These are phyloP conservation scores for Pelobates fuscus DNA, from an alignment of 2,113 vertebrate genomes.

Conservation along the genomic window DNA sequence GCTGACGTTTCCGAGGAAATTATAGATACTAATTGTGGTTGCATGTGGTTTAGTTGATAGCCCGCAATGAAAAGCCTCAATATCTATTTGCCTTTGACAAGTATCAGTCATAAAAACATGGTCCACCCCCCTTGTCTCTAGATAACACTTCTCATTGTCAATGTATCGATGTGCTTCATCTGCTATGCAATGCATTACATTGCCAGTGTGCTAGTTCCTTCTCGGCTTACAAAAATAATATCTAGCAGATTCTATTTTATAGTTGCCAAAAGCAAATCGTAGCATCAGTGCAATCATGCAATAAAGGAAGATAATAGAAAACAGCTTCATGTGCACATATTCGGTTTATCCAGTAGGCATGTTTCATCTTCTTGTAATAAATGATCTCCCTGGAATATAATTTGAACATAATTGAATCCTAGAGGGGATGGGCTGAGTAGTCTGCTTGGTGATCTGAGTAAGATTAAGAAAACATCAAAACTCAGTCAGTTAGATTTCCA, in stretches of 20 bases:
- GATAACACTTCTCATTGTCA: slow-evolving; percentile 34
- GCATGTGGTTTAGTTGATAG: neutral
- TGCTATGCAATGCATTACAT: slow-evolving; percentile 14
- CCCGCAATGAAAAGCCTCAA: too few relatives aligned
- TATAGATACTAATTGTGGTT: neutral
- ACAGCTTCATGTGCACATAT: slow-evolving; percentile 66
- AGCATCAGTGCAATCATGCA: slow-evolving; percentile 27
- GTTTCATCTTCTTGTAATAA: slow-evolving; percentile 56
- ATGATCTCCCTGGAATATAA: slow-evolving; percentile 60
- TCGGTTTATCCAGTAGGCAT: slow-evolving; percentile 68
- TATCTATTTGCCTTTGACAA: neutral
- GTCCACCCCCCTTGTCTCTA: neutral
- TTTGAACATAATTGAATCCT: slow-evolving; percentile 76
- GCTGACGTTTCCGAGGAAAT: neutral
- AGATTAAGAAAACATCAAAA: slow-evolving; percentile 46
- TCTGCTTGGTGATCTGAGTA: slow-evolving; percentile 61
- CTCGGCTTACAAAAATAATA: slow-evolving; percentile 22
- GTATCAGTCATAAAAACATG: slow-evolving; percentile 22
- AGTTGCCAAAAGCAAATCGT: slow-evolving; percentile 53
- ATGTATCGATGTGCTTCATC: slow-evolving; percentile 13
- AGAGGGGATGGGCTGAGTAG: slow-evolving; percentile 56
- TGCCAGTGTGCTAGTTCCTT: slow-evolving; percentile 8
- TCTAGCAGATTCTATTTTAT: slow-evolving; percentile 37
- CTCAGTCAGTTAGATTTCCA: slow-evolving; percentile 52
- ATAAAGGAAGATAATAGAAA: slow-evolving; percentile 54